Percentiles rank a stretch among this genome's conserved stretches.
phyloP scores from a whole-genome alignment of 2,888 invertebrate species.

The Coleophora flavipennella region DNA sequence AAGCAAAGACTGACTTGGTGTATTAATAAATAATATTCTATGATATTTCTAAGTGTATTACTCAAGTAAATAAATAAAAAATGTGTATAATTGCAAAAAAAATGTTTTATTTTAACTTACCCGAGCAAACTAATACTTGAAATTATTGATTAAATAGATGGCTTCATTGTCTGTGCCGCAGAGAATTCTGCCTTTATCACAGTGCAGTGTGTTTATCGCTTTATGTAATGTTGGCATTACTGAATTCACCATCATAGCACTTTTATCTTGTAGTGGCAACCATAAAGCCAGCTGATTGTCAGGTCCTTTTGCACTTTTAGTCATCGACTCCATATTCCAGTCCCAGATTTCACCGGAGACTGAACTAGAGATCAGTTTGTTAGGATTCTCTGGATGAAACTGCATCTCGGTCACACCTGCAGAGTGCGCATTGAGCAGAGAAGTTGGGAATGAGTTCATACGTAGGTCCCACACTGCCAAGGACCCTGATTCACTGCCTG shows the following conservation, averaged over 20 bases:
- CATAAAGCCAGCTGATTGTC: conserved; percentile 70
- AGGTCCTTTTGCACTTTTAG: conserved; percentile 43
- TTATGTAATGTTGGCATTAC: conserved; percentile 83
- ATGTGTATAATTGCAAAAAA: conserved; percentile 34
- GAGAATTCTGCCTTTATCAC: conserved; percentile 80
- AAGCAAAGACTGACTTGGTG: conserved; percentile 72
- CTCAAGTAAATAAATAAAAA: conserved; percentile 44
- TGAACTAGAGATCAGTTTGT: conserved; percentile 87
- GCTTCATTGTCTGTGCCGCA: conserved; percentile 94
- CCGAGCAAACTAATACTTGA: conserved; percentile 44
- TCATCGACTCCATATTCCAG: conserved; percentile 81
- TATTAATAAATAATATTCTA: conserved; percentile 45
- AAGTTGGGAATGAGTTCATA: conserved; percentile 86
- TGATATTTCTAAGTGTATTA: conserved; percentile 54
- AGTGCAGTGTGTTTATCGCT: conserved; percentile 86
- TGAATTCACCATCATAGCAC: conserved; percentile 79
- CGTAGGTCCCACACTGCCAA: conserved; percentile 93
- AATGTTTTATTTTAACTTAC: conserved; percentile 17
- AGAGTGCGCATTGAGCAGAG: conserved; percentile 83
- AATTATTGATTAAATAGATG: conserved; percentile 82
- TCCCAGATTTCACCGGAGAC: conserved; percentile 90
- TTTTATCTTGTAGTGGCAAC: conserved; percentile 80
- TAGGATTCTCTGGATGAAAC: conserved; percentile 89
- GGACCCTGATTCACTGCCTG: conserved; percentile 90
- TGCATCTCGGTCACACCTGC: conserved; percentile 86